phyloP scores from a whole-genome alignment of 2,888 invertebrate species.

The Acleris holmiana region DNA sequence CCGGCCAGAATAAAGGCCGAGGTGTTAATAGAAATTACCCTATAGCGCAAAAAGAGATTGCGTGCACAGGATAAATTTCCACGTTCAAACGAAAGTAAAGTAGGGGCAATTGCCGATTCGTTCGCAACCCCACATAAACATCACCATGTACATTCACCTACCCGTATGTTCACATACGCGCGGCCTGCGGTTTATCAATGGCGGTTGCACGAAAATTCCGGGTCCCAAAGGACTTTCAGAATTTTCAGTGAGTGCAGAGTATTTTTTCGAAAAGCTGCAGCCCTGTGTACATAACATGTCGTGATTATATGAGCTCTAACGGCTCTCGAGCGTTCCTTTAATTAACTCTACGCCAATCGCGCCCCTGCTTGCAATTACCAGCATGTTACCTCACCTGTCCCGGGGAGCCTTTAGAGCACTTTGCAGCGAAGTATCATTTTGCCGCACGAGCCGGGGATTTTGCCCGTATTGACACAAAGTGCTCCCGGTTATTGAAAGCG shows the following conservation, averaged over 20 bases:
- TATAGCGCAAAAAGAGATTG: constrained; percentile 30
- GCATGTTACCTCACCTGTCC: constrained; percentile 38
- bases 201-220: background rate
- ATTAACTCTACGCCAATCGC: constrained; percentile 46
- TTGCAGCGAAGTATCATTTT: constrained; percentile 6
- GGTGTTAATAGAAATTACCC: constrained; percentile 37
- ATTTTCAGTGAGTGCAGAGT: background rate
- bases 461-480: constrained; percentile 5
- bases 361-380: constrained; percentile 43
- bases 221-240: background rate
- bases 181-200: background rate
- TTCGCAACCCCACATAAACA: background rate
- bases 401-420: background rate
- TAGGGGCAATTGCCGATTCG: constrained; percentile 11
- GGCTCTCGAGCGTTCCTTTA: constrained; percentile 48
- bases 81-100: constrained; percentile 10
- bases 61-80: constrained; percentile 34
- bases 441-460: background rate
- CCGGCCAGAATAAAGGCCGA: constrained; percentile 16
- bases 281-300: constrained; percentile 39
- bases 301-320: constrained; percentile 38
- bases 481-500: background rate
- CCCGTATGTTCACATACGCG: background rate
- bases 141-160: background rate
- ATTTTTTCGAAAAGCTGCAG: background rate